Base-by-base conservation (phyloP, 2,113 vertebrate species). In the Mesembrinibis cayennensis region DNA sequence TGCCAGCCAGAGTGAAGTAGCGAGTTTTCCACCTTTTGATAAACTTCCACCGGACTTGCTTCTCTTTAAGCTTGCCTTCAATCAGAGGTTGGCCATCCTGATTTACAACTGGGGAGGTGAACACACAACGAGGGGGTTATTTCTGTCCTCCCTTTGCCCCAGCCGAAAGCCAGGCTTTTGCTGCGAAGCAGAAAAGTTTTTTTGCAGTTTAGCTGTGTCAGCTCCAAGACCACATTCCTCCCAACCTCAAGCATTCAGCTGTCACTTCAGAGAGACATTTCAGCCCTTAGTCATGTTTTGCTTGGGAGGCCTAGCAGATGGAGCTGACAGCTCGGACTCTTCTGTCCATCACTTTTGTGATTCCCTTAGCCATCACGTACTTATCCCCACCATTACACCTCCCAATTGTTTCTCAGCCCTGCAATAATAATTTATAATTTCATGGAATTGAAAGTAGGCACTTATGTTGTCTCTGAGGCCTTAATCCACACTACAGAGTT, bases 1-100 rank as follows among this genome's bases (percentile, higher is more conserved):
- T 99, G 69, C 99, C 99, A 32, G 99, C 99, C 97, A 99, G 96
- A 2, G 99, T 99, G 96, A 99, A 99, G 97, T 99, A 99, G 11
- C 99, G 99, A 1, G 99, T 99, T 95, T 99, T 99, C 99, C 99
- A 99, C 93, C 99, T 98, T 91, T 99, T 99, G 97, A 99, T 99
- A 86, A 99, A 99, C 98, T 99, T 99, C 99, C 99, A 99, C 76
- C 99, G 98, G 44, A 99, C 98, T 96, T 99, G 99, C 93, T 99
- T 99, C 98, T 99, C 99, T 95, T 99, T 99, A 59, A 99, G 98
- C 96, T 98, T 99, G 71, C 99, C 99, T 98, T 99, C 99, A 2
- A 99, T 99, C 94, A 99, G 98, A 55, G 99, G 99, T 52, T 99
- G 99, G 63, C 99, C 99, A 2, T 99, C 99, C 97, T 99, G 98